Evolutionary conservation across 2,113 vertebrate species (phyloP), one percentile per base, ranked within the genome.

Genomic region (Tretioscincus oriximinensis): DNA sequence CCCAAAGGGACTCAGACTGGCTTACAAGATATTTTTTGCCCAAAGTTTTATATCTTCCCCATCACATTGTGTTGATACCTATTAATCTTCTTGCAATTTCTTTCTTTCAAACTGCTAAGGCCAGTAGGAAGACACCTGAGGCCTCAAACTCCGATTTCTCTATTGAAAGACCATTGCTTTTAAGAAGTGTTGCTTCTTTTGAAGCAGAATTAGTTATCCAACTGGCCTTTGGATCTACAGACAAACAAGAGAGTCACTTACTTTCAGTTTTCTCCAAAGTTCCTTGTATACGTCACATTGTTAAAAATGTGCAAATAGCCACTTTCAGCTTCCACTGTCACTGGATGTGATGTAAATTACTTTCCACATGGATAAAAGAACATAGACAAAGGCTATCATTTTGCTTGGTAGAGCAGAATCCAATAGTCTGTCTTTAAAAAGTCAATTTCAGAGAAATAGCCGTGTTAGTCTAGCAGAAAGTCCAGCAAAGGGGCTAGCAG

Each of bases 321-420:
- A 47, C 65, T 78, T 78, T 78, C 47, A 58, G n/a, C 26, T 29
- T 45, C 26, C 9, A 21, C 35, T 65, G 18, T 28, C n/a, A 24
- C 24, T n/a, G n/a, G 24, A 76, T 41, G 22, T 24, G 54, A 61
- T 75, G 73, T 61, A 54, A 75, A 51, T 74, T 74, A 24, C 51
- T 41, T 75, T 75, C 10, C 29, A 61, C 73, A 75, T 9, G 61
- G 73, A 73, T 28, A 24, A 41, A 35, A 45, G 68, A 70, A 70
- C 68, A 45, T 22, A 45, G 61, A 28, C n/a, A 47, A 49, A 49
- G 61, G 9, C 26, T 65, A 66, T 77, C 26, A 77, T 77, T 66
- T 77, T 77, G 75, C 75, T 77, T 65, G 61, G 75, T n/a, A 66
- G 26, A 77, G 75, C 75, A 77, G 41, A 66, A 66, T 28, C 5